phyloP scores from a whole-genome alignment of 2,888 invertebrate species.

The Ptychoptera albimana region DNA sequence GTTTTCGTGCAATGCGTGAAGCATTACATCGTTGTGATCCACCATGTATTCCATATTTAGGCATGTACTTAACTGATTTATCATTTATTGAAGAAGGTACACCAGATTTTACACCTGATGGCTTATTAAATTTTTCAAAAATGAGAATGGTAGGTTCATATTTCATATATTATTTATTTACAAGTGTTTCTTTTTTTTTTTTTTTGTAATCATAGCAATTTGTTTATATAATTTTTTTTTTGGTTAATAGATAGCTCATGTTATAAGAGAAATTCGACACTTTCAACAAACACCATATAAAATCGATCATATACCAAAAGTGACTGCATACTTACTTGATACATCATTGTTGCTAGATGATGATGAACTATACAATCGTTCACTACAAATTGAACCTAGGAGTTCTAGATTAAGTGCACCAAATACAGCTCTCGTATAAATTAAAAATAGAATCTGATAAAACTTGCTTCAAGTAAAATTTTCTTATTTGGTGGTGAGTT shows the following conservation, averaged over 20 bases:
- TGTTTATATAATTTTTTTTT: conserved; percentile 6
- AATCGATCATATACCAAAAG: conserved; percentile 71
- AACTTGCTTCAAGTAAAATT: too few species aligned
- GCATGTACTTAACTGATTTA: conserved; percentile 78
- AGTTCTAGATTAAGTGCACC: conserved; percentile 15
- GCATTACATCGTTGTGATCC: conserved; percentile 81
- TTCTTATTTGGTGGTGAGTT: too few species aligned
- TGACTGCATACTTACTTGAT: conserved; percentile 61
- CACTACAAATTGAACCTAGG: conserved; percentile 72
- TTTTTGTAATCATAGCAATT: conserved; percentile 2
- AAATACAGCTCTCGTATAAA: conserved; percentile 13
- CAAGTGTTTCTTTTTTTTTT: too few species aligned
- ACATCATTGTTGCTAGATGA: conserved; percentile 60
- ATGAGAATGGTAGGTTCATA: conserved; percentile 70
- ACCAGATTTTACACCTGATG: conserved; percentile 76
- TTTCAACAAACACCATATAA: conserved; percentile 86
- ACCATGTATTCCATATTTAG: conserved; percentile 73
- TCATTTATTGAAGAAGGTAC: conserved; percentile 90
- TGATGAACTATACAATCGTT: conserved; percentile 64
- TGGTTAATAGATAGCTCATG: conserved; percentile 63
- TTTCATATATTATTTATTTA: too few species aligned
- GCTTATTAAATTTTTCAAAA: conserved; percentile 81
- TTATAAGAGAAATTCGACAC: conserved; percentile 78
- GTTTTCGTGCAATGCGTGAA: conserved; percentile 73
- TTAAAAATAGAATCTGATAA: neutral